Conservation (phyloP, 2,113 vertebrate species). For the Gallinago jamesoni region DNA sequence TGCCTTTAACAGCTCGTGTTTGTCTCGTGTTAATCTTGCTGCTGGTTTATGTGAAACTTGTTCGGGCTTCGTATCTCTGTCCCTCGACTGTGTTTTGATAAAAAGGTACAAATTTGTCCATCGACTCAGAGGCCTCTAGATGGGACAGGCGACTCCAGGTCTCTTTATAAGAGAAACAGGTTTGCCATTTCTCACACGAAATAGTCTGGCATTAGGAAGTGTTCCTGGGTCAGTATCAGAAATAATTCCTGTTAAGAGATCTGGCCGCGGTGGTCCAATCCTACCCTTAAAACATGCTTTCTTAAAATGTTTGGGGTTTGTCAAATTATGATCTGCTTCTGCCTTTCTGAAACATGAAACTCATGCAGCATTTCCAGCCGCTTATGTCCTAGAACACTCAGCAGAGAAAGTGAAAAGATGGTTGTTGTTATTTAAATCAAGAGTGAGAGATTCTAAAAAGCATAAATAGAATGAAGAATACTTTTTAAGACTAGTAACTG, state of each 20-base stretch:
- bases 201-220: neutral
- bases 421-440: fast-evolving
- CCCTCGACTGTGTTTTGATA: neutral
- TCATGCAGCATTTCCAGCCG: neutral
- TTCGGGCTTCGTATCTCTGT: neutral
- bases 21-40: neutral
- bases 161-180: neutral
- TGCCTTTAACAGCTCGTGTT: neutral
- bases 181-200: neutral
- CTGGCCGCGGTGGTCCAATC: neutral
- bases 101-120: neutral
- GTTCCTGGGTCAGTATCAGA: neutral
- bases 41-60: fast-evolving
- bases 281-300: fast-evolving
- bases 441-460: neutral
- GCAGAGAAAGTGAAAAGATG: neutral
- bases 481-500: neutral
- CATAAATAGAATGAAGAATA: neutral
- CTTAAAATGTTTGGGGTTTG: neutral
- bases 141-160: slow-evolving; percentile 9
- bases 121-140: neutral
- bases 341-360: neutral
- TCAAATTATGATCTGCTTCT: neutral
- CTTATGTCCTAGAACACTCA: neutral
- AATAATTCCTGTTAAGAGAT: neutral